Evolutionary conservation across 2,888 invertebrate species (phyloP).

Genomic region (Leptopilina myrica): DNA sequence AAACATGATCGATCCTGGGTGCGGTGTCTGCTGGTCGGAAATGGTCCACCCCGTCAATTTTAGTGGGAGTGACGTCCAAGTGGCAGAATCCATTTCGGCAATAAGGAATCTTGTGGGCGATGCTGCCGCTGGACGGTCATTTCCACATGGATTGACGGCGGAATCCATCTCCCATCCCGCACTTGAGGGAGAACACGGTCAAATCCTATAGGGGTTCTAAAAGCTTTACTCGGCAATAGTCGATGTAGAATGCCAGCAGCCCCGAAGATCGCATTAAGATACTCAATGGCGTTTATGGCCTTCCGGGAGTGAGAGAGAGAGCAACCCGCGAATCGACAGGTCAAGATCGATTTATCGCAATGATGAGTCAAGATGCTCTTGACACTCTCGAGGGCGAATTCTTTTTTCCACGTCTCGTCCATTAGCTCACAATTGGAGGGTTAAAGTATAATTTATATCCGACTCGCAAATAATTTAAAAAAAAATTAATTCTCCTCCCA

Average conservation of each 20-base stretch:
- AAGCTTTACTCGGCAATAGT: conserved; percentile 52
- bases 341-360: conserved; percentile 55
- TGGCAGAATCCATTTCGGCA: conserved; percentile 56
- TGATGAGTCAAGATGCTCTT: conserved; percentile 31
- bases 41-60: neutral
- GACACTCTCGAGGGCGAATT: conserved; percentile 16
- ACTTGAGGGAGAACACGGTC: conserved; percentile 60
- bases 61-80: conserved; percentile 42
- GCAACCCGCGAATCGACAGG: conserved; percentile 47
- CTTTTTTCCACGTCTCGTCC: conserved; percentile 8
- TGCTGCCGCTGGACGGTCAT: conserved; percentile 39
- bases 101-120: conserved; percentile 53
- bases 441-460: neutral
- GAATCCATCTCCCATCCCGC: conserved; percentile 50
- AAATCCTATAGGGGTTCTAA: conserved; percentile 57
- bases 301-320: conserved; percentile 43
- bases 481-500: neutral
- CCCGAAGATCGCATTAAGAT: conserved; percentile 67
- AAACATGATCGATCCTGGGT: neutral
- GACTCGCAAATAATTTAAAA: too few species aligned
- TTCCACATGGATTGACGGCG: conserved; percentile 25
- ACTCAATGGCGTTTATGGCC: conserved; percentile 61
- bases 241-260: conserved; percentile 49
- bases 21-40: neutral
- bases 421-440: conserved; percentile 9